phyloP scores from a whole-genome alignment of 1,140 invertebrate genomes.

The Platyscapa corneri region DNA sequence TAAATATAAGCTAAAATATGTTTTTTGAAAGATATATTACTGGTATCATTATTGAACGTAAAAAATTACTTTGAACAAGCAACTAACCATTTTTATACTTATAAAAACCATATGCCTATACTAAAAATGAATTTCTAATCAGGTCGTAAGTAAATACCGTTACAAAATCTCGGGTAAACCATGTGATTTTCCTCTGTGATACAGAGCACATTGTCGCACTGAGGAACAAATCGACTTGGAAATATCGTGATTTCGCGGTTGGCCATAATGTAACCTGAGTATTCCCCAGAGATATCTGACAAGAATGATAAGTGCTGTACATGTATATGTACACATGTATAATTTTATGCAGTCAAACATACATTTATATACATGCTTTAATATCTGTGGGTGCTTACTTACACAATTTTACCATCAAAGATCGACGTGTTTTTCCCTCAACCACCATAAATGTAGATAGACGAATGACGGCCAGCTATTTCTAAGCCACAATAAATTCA shows the following conservation, averaged over 20 bases:
- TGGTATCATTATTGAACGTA: neutral
- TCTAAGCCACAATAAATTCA: conserved; percentile 39
- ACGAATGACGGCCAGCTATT: neutral
- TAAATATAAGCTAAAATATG: neutral
- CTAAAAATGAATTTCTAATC: too few species aligned
- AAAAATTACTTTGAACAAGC: conserved; percentile 8
- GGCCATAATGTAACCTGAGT: conserved; percentile 40
- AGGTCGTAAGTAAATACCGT: neutral
- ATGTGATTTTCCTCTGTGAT: neutral
- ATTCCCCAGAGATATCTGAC: conserved; percentile 20
- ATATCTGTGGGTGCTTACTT: neutral
- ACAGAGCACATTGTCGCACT: neutral
- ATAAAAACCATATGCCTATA: neutral
- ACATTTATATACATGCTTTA: too few species aligned
- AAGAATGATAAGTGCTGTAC: conserved; percentile 9
- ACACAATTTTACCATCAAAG: neutral
- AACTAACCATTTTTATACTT: neutral
- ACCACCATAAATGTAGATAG: too few species aligned
- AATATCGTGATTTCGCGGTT: conserved; percentile 6
- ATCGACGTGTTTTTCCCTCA: conserved; percentile 7
- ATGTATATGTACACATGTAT: neutral
- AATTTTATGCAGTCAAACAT: too few species aligned
- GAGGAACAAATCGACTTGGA: neutral
- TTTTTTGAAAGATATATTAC: neutral
- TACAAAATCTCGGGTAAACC: neutral